These are phyloP conservation scores for Catajapyx aquilonaris DNA, from an alignment of 1,140 invertebrate genomes.

Conservation along the genomic window DNA sequence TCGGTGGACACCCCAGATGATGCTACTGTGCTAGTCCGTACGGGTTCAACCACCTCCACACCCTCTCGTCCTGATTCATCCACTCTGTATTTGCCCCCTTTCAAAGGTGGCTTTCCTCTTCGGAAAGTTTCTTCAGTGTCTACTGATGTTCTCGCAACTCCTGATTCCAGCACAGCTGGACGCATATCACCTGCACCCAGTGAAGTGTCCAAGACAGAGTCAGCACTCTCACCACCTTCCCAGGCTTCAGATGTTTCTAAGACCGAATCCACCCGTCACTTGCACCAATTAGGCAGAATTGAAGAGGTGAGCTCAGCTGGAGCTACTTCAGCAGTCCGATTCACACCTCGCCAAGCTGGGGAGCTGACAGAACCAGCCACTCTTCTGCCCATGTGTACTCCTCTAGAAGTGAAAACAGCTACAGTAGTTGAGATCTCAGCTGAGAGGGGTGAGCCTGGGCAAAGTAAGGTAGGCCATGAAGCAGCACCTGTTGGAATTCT, in stretches of 20 bases:
- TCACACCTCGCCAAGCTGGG: conserved; percentile 7
- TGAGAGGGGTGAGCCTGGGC: conserved; percentile 6
- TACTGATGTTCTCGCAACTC: conserved; percentile 12
- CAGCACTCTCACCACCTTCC: conserved; percentile 17
- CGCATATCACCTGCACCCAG: conserved; percentile 18
- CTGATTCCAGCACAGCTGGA: conserved; percentile 15
- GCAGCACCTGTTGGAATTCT: not conserved
- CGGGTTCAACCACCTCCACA: conserved; percentile 16
- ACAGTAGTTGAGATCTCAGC: conserved; percentile 9
- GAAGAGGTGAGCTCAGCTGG: conserved; percentile 12
- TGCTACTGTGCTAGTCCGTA: conserved; percentile 15
- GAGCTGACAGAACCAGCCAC: conserved; percentile 9
- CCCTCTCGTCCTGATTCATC: conserved; percentile 13
- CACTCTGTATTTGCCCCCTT: conserved; percentile 11
- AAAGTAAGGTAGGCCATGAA: not conserved
- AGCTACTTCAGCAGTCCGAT: conserved; percentile 7
- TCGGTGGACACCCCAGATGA: conserved; percentile 12
- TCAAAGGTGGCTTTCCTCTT: conserved; percentile 14
- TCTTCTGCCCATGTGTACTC: conserved; percentile 10
- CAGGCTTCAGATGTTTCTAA: conserved; percentile 19
- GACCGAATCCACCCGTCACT: conserved; percentile 16
- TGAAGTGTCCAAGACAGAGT: conserved; percentile 19
- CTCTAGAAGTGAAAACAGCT: conserved; percentile 11
- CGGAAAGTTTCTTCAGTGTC: conserved; percentile 14
- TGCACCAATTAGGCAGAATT: conserved; percentile 13